Percentiles rank a stretch among this genome's conserved stretches.
Evolutionary conservation across 2,113 vertebrate genomes (phyloP).

Genomic region (Danionella cerebrum): DNA sequence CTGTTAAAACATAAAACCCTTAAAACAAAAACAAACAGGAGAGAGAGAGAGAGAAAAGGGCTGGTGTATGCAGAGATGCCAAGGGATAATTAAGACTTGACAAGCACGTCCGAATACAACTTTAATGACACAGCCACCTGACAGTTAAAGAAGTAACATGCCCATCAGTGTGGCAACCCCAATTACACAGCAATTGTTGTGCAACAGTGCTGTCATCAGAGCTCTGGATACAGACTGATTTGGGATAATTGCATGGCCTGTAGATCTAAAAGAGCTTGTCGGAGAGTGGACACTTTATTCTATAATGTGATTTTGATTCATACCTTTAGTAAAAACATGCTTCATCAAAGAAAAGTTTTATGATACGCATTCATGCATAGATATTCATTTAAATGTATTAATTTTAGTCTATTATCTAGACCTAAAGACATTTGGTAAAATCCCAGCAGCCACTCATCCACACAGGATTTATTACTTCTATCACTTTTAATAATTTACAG

Average conservation of each 20-base stretch:
- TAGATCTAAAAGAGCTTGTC: constrained; percentile 1
- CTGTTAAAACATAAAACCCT: background rate
- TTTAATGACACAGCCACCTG: constrained; percentile 14
- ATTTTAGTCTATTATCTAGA: too few species aligned
- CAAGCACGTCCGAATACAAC: background rate
- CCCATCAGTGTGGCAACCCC: constrained; percentile 19
- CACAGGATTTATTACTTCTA: too few species aligned
- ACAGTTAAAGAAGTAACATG: constrained; percentile 13
- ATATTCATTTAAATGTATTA: too few species aligned
- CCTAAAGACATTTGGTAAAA: too few species aligned
- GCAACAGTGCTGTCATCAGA: constrained; percentile 23
- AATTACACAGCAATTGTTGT: constrained; percentile 25
- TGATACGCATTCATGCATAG: too few species aligned
- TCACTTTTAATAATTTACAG: too few species aligned
- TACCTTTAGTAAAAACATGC: background rate
- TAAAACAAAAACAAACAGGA: background rate
- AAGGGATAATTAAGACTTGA: constrained; percentile 22
- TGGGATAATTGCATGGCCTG: constrained; percentile 13
- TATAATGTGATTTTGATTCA: background rate
- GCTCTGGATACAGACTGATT: constrained; percentile 7
- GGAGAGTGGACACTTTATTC: constrained; percentile 9
- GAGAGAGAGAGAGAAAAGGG: background rate
- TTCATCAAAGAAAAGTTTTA: background rate
- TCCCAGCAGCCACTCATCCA: too few species aligned
- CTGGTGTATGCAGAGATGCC: constrained; percentile 2